Evolutionary conservation across 2,888 invertebrate species (phyloP), one percentile per base, ranked within the genome.

Genomic region (Pantelozetes paolii): DNA sequence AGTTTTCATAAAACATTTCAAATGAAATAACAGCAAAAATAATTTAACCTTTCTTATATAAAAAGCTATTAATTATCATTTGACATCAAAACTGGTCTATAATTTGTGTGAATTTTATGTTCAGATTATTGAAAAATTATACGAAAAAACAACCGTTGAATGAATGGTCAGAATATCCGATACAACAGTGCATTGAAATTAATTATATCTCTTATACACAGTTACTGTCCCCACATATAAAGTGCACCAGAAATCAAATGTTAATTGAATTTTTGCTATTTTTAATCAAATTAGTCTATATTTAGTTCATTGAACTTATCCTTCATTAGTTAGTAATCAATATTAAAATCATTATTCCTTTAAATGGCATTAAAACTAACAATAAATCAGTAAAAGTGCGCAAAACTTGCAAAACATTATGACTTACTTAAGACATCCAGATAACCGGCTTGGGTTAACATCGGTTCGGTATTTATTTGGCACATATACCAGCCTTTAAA

Each of bases 371-470:
- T 45, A 45, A 45, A 45, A 45, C 6, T 6, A 8, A 9, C 6
- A 8, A 36, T 36, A 36, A 36, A 36, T 36, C 11, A 45, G 45
- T 13, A 15, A 15, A 45, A 18, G 2, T 11, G 26, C 6, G 6
- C 9, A 23, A 54, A 1, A n/a, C 2, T 50, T 8, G 11, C 5
- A 57, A 57, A 8, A 3, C 28, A 11, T 32, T 1, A 8, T 28
- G 8, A 83, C 91, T 87, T 82, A 94, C 94, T 94, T 67, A 94
- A 92, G 76, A 94, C 93, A 85, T 94, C 92, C 48, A 94, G 86
- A 82, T 91, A 93, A 75, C 94, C 94, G 54, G 93, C 91, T 86
- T 94, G 94, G 81, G 92, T 93, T 81, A 94, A 93, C 92, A 94
- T 94, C 0, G 94, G 94, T 83, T 92, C 91, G 67, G 94, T 93